A percentile compares a stretch with the other conserved stretches of the same genome.
phyloP scores from a whole-genome alignment of 2,113 vertebrate genomes.

The Lota lota region DNA sequence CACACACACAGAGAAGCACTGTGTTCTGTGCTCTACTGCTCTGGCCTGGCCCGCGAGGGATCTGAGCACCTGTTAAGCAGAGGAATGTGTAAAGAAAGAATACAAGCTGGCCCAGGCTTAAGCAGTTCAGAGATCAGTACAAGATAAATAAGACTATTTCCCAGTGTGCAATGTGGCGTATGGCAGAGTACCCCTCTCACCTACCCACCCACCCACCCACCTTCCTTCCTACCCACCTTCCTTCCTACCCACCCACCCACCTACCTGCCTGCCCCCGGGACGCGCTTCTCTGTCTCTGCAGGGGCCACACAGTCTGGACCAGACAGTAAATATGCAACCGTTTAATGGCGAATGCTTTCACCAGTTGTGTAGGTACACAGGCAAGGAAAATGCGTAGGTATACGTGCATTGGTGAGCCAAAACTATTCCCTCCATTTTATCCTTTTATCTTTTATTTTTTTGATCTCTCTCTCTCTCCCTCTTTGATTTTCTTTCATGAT shows the following conservation, averaged over 20 bases:
- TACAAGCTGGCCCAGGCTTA: conserved; percentile 81
- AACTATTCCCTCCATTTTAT: conserved; percentile 94
- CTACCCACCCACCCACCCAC: conserved; percentile 33
- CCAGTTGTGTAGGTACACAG: conserved; percentile 96
- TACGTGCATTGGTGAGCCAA: conserved; percentile 98
- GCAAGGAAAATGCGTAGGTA: conserved; percentile 97
- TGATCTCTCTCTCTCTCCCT: background rate
- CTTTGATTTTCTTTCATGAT: conserved; percentile 5
- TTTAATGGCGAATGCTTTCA: conserved; percentile 97
- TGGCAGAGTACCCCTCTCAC: conserved; percentile 40
- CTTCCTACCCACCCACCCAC: conserved; percentile 39
- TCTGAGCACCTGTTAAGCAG: conserved; percentile 34
- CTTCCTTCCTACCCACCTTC: conserved; percentile 40
- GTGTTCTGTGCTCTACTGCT: conserved; percentile 9
- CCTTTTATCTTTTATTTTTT: conserved; percentile 53
- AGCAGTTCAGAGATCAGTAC: conserved; percentile 89
- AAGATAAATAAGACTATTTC: conserved; percentile 86
- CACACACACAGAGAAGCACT: conserved; percentile 20
- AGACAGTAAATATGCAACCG: conserved; percentile 99
- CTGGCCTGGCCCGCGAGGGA: too few relatives aligned
- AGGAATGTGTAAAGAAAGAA: conserved; percentile 12
- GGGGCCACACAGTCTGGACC: conserved; percentile 91
- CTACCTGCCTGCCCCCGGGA: conserved; percentile 75
- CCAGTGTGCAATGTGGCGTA: conserved; percentile 67
- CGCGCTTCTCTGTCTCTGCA: conserved; percentile 96